Conservation (phyloP, 1,140 invertebrate species). For the Cydia fagiglandana region DNA sequence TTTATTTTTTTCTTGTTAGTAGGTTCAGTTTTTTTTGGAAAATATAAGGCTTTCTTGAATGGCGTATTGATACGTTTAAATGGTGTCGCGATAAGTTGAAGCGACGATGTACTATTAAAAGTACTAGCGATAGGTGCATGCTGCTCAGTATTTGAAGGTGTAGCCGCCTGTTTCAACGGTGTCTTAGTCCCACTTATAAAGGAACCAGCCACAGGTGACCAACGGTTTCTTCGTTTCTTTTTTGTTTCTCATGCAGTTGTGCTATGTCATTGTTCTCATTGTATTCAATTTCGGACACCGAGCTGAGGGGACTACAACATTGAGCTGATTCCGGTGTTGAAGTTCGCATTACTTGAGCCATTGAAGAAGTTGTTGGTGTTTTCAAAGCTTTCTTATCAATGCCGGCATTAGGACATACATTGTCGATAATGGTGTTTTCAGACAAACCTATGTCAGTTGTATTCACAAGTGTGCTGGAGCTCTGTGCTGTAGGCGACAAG, state of each 20-base stretch:
- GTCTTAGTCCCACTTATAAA: too few species aligned
- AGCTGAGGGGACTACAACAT: not conserved
- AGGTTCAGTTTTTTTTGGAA: too few species aligned
- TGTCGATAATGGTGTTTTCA: not conserved
- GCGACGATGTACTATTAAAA: too few species aligned
- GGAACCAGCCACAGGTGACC: too few species aligned
- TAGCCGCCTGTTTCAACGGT: too few species aligned
- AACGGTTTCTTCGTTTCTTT: too few species aligned
- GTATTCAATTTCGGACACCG: not conserved
- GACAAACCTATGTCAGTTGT: constrained; percentile 14
- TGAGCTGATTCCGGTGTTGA: not conserved
- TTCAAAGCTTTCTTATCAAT: not conserved
- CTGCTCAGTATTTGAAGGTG: too few species aligned
- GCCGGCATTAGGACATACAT: not conserved
- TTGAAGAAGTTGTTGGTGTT: not conserved
- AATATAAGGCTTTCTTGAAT: too few species aligned
- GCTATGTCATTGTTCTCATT: not conserved
- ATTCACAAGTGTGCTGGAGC: constrained; percentile 3
- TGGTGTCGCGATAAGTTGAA: too few species aligned
- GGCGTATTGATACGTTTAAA: too few species aligned
- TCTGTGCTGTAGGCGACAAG: not conserved
- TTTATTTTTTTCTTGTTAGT: too few species aligned
- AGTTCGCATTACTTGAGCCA: constrained; percentile 2
- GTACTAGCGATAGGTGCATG: too few species aligned
- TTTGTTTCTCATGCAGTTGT: not conserved